These are phyloP conservation scores for Diachasmimorpha longicaudata DNA, from an alignment of 1,140 invertebrate species.

Conservation along the genomic window DNA sequence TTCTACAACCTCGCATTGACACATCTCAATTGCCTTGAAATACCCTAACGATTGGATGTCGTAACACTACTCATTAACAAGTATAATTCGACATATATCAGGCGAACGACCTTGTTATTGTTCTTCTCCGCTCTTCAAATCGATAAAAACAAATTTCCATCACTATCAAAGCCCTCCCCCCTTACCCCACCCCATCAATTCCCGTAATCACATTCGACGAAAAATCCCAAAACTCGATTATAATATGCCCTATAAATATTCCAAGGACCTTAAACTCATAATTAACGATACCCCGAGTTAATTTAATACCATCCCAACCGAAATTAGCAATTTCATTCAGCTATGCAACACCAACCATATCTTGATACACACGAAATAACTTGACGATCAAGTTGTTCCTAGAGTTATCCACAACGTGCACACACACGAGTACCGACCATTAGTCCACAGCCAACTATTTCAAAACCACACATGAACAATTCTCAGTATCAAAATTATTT, in stretches of 20 bases:
- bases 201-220: background rate
- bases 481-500: background rate
- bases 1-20: background rate
- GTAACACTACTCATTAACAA: background rate
- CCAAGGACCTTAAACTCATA: background rate
- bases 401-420: background rate
- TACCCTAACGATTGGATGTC: background rate
- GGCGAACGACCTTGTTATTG: background rate
- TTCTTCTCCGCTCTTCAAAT: background rate
- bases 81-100: background rate
- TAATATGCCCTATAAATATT: too few relatives aligned
- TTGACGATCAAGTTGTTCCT: slow-evolving; percentile 2
- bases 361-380: background rate
- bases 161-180: background rate
- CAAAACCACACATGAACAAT: slow-evolving; percentile 10
- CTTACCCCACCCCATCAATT: background rate
- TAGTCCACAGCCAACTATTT: slow-evolving; percentile 7
- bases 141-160: background rate
- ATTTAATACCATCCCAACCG: background rate
- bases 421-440: background rate
- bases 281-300: background rate
- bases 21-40: background rate
- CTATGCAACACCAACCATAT: background rate
- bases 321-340: background rate
- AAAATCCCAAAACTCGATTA: too few relatives aligned